Conservation (phyloP, 2,797 vertebrate species). For the Fringilla coelebs region DNA sequence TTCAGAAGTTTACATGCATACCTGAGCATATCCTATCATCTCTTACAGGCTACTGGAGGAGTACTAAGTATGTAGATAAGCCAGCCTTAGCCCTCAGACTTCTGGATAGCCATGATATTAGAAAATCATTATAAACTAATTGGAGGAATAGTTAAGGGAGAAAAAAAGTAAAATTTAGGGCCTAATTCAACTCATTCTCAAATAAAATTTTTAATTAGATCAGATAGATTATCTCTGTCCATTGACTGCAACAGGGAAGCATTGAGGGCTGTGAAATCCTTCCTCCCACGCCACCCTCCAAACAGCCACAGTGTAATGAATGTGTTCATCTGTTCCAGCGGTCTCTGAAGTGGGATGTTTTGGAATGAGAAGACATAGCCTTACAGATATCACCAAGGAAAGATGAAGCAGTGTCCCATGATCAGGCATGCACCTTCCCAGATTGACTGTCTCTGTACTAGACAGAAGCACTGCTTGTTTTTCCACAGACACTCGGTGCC, state of each 20-base stretch:
- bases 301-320: neutral
- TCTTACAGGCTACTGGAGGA: neutral
- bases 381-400: neutral
- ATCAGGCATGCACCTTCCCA: neutral
- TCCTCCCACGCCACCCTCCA: fast-evolving
- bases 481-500: neutral
- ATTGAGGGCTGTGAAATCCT: neutral
- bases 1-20: neutral
- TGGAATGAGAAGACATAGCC: neutral
- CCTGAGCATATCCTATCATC: neutral
- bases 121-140: neutral
- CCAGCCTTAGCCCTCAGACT: neutral
- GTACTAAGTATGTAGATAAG: neutral
- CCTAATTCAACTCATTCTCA: neutral
- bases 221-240: neutral
- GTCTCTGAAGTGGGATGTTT: neutral
- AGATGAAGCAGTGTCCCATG: neutral
- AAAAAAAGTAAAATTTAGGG: neutral
- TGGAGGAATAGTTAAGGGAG: neutral
- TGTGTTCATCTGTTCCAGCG: neutral
- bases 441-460: neutral
- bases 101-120: fast-evolving
- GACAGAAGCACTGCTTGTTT: neutral
- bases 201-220: neutral
- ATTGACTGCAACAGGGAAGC: neutral